These are phyloP conservation scores for Psittacula cyanocephala DNA, from an alignment of 2,113 vertebrate species.

Conservation along the genomic window DNA sequence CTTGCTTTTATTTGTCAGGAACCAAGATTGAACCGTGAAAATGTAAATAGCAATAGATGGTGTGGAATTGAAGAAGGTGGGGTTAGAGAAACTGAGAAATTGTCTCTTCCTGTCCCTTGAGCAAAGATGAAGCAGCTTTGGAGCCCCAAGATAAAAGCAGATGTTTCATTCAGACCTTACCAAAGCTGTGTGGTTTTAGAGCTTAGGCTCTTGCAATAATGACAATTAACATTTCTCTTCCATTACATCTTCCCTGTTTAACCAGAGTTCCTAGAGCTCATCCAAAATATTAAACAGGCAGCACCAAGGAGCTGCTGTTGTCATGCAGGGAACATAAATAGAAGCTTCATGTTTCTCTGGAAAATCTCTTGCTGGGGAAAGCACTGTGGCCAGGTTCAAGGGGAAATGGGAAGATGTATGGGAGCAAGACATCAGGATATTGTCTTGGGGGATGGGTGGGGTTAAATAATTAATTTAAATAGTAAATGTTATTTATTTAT, in stretches of 20 bases:
- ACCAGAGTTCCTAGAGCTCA: neutral
- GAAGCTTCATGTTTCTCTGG: neutral
- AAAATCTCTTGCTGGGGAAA: neutral
- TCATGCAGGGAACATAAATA: neutral
- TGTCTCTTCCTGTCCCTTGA: neutral
- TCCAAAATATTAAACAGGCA: neutral
- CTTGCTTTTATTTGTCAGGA: neutral
- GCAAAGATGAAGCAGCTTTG: neutral
- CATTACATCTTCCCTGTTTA: neutral
- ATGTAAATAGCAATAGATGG: neutral
- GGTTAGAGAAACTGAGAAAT: neutral
- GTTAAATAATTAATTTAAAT: neutral
- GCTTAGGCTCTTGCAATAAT: neutral
- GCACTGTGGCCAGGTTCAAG: neutral
- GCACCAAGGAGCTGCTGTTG: neutral
- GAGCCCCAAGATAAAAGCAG: neutral
- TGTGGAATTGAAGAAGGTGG: neutral
- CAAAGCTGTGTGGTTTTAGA: neutral
- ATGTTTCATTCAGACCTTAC: neutral
- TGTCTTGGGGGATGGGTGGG: neutral
- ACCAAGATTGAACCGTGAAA: neutral
- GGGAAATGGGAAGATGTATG: neutral
- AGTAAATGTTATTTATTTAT: neutral
- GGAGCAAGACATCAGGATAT: neutral
- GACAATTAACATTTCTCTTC: conserved; percentile 12